Evolutionary conservation across 2,113 vertebrate species (phyloP).

Genomic region (Chamaea fasciata): DNA sequence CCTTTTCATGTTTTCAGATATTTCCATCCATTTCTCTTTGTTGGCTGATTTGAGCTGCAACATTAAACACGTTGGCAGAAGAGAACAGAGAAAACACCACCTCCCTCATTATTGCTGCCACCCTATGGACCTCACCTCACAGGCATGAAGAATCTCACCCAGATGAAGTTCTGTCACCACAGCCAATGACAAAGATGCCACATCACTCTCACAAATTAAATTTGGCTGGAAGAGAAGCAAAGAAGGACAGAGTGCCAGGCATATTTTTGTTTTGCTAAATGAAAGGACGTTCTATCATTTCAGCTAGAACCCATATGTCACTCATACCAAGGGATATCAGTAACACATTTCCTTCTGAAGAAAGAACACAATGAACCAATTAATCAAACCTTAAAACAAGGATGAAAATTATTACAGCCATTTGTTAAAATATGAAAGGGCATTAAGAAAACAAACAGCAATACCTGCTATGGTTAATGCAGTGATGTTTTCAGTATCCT

Average conservation of each 20-base stretch:
- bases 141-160: neutral
- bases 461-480: neutral
- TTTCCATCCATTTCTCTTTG: neutral
- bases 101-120: neutral
- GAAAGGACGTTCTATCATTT: neutral
- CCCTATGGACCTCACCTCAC: neutral
- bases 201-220: neutral
- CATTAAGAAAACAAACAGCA: neutral
- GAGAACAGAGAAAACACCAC: neutral
- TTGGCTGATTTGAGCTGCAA: neutral
- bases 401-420: neutral
- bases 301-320: slow-evolving; percentile 23
- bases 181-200: neutral
- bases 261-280: neutral
- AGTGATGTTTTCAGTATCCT: neutral
- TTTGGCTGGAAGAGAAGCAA: neutral
- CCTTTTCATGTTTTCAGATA: neutral
- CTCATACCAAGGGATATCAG: neutral
- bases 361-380: neutral
- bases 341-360: neutral
- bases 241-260: neutral
- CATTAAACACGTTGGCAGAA: neutral
- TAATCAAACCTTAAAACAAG: slow-evolving; percentile 14
- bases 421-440: slow-evolving; percentile 35
- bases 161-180: neutral